These are phyloP conservation scores for Gallinago jamesoni DNA, from an alignment of 2,113 vertebrate genomes.

Conservation along the genomic window DNA sequence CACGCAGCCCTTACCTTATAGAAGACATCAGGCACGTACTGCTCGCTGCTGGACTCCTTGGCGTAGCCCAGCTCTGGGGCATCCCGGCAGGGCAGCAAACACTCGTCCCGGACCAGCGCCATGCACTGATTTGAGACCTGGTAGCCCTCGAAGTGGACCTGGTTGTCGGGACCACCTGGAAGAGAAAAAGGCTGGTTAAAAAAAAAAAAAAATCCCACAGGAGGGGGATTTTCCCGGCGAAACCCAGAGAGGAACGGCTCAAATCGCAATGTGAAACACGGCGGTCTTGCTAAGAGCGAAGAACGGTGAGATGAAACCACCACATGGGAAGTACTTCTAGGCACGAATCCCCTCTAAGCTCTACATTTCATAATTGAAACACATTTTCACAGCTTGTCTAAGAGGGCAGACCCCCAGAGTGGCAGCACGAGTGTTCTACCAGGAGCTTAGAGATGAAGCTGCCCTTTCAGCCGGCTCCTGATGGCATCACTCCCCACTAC, in stretches of 20 bases:
- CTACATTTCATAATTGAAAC: background rate
- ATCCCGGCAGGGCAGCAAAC: constrained; percentile 92
- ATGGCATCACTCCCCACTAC: background rate
- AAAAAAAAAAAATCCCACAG: background rate
- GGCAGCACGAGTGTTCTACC: background rate
- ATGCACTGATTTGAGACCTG: constrained; percentile 99
- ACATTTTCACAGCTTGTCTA: background rate
- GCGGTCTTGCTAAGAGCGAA: fast-evolving
- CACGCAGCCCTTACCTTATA: constrained; percentile 84
- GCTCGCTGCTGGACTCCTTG: constrained; percentile 97
- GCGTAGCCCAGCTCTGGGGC: constrained; percentile 92
- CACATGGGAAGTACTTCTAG: background rate
- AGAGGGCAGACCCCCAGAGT: background rate
- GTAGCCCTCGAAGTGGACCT: constrained; percentile 98
- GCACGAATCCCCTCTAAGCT: background rate
- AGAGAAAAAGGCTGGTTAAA: background rate
- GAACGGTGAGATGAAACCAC: fast-evolving
- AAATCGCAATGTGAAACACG: fast-evolving
- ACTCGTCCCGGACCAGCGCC: constrained; percentile 95
- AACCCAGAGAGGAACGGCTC: fast-evolving
- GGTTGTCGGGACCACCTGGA: constrained; percentile 96
- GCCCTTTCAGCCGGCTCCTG: background rate
- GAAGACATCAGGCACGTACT: constrained; percentile 97
- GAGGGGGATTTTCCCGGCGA: fast-evolving
- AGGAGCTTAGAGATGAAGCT: background rate